A percentile compares a stretch with the other conserved stretches of the same genome.
phyloP scores from a whole-genome alignment of 2,113 vertebrate genomes.

The Arizona elegans region DNA sequence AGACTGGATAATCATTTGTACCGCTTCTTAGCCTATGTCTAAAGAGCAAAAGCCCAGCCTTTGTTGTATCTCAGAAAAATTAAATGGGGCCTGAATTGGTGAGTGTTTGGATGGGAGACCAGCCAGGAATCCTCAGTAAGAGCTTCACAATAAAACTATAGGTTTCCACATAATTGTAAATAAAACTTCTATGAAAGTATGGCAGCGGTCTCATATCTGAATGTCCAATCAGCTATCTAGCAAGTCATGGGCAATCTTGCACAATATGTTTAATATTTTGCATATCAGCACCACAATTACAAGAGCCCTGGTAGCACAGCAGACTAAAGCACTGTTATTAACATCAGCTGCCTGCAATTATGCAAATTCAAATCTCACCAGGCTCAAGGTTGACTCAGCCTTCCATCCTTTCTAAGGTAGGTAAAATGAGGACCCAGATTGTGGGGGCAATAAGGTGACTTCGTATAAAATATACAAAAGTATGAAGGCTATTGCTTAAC shows the following conservation, averaged over 20 bases:
- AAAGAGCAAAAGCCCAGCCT: not conserved
- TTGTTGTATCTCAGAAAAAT: not conserved
- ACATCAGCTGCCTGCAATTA: no score
- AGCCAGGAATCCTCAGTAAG: not conserved
- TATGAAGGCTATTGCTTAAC: no score
- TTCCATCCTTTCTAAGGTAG: no score
- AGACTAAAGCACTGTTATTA: no score
- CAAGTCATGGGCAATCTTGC: not conserved
- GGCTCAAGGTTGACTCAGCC: no score
- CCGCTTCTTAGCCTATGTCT: not conserved
- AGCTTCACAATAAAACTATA: not conserved
- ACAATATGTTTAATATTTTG: not conserved
- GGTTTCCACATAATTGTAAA: not conserved
- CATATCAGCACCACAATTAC: not conserved
- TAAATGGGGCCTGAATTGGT: not conserved
- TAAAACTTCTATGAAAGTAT: not conserved
- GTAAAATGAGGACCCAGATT: no score
- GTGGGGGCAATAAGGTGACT: no score
- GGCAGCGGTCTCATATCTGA: not conserved
- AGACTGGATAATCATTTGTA: not conserved
- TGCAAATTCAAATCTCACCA: no score
- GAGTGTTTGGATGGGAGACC: not conserved
- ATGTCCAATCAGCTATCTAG: not conserved
- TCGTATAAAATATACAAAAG: no score
- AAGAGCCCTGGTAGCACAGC: not conserved